Conservation (phyloP, 2,113 vertebrate genomes). For the Lynx canadensis region DNA sequence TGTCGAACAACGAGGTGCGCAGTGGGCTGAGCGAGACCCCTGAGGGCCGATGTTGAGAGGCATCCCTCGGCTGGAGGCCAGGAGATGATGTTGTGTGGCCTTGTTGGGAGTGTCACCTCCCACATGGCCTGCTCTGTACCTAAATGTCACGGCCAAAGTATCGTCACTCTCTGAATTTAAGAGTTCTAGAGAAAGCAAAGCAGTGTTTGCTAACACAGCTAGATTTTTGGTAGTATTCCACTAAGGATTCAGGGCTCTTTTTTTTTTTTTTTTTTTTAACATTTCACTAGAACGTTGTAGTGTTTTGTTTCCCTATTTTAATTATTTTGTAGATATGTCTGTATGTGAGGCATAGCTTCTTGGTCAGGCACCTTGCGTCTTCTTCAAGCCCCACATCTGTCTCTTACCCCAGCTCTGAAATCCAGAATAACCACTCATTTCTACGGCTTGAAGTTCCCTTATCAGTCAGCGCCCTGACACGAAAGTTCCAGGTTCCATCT, state of each 20-base stretch:
- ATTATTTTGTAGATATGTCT: not conserved
- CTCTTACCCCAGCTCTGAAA: not conserved
- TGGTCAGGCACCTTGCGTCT: not conserved
- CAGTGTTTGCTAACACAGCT: not conserved
- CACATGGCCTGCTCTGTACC: not conserved
- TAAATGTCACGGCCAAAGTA: not conserved
- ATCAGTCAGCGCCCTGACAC: not conserved
- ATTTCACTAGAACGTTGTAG: not conserved
- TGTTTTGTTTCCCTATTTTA: not conserved
- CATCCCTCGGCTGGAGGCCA: accelerated
- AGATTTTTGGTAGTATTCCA: not conserved
- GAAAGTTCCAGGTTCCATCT: not conserved
- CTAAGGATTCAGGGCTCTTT: not conserved
- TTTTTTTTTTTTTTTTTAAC: not conserved
- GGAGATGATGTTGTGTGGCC: not conserved
- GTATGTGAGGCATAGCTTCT: not conserved
- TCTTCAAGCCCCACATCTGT: not conserved
- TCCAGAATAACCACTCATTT: not conserved
- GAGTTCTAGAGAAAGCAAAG: not conserved
- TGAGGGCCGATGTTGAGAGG: not conserved
- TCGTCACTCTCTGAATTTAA: not conserved
- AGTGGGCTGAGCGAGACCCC: not conserved
- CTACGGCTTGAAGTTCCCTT: not conserved
- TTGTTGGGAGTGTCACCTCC: not conserved
- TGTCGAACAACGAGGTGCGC: conserved; percentile 98